Conservation (phyloP, 1,140 invertebrate genomes). For the Meloidogyne chitwoodi region DNA sequence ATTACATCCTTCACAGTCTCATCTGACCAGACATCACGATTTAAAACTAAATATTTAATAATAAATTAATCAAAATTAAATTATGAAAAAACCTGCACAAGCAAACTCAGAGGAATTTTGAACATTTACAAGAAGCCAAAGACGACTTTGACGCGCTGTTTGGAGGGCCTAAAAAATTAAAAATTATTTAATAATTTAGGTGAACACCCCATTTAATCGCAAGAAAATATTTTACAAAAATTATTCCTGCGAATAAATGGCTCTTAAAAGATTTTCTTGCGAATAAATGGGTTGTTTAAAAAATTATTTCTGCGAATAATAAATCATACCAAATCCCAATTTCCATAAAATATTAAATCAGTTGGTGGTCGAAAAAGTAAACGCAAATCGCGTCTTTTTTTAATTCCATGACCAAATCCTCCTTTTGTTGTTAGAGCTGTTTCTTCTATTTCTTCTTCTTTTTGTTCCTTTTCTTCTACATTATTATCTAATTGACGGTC, state of each 20-base stretch:
- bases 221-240: no score
- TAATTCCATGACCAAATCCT: background rate
- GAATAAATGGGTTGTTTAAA: no score
- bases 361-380: conserved; percentile 74
- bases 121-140: conserved; percentile 75
- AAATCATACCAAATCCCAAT: conserved; percentile 64
- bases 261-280: no score
- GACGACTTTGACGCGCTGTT: conserved; percentile 68
- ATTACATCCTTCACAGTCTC: conserved; percentile 69
- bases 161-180: conserved; percentile 36
- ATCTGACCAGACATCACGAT: conserved; percentile 75
- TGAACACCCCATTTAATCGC: no score
- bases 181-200: background rate
- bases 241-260: no score
- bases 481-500: no score
- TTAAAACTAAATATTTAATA: conserved; percentile 63
- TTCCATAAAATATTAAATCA: conserved; percentile 70
- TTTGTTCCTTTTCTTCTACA: no score
- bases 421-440: background rate
- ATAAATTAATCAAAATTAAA: background rate
- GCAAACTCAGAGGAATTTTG: conserved; percentile 74
- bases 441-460: background rate
- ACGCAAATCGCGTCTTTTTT: conserved; percentile 66
- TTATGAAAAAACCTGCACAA: conserved; percentile 64
- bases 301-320: no score